These are phyloP conservation scores for Gobiocypris rarus DNA, from an alignment of 2,113 vertebrate species.

Conservation along the genomic window DNA sequence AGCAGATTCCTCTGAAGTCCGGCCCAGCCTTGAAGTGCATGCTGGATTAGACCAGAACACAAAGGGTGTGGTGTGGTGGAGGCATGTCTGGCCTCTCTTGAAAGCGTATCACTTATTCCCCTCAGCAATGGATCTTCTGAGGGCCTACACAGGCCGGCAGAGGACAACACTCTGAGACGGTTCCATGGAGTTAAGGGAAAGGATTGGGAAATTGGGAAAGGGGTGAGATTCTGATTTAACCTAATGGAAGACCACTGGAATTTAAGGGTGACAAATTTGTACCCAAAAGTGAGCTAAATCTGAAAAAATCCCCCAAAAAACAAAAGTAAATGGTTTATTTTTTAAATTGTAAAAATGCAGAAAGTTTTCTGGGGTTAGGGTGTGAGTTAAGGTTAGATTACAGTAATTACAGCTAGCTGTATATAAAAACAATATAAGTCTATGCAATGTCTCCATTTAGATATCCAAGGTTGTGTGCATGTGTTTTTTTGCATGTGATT, in stretches of 20 bases:
- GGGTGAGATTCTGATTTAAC: slow-evolving; percentile 53
- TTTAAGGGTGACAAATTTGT: too few species aligned
- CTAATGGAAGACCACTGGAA: not conserved
- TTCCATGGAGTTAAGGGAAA: slow-evolving; percentile 30
- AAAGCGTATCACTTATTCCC: slow-evolving; percentile 71
- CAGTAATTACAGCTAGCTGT: not conserved
- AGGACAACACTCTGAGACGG: slow-evolving; percentile 51
- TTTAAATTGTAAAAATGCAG: too few species aligned
- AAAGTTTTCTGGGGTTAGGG: not conserved
- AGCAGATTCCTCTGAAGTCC: slow-evolving; percentile 68
- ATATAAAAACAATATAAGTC: not conserved
- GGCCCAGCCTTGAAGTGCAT: slow-evolving; percentile 71
- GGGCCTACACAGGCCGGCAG: slow-evolving; percentile 61
- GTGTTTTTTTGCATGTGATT: not conserved
- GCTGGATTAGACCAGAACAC: slow-evolving; percentile 69
- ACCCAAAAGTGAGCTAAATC: too few species aligned
- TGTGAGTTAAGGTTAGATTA: not conserved
- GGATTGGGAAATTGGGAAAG: slow-evolving; percentile 34
- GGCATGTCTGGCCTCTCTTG: slow-evolving; percentile 59
- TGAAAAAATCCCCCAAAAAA: too few species aligned
- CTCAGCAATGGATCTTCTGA: slow-evolving; percentile 69
- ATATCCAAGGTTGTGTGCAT: not conserved
- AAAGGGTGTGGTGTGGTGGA: slow-evolving; percentile 67
- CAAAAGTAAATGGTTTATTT: too few species aligned
- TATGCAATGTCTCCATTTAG: not conserved